phyloP scores from a whole-genome alignment of 2,888 invertebrate species.

The Parnassius smintheus region DNA sequence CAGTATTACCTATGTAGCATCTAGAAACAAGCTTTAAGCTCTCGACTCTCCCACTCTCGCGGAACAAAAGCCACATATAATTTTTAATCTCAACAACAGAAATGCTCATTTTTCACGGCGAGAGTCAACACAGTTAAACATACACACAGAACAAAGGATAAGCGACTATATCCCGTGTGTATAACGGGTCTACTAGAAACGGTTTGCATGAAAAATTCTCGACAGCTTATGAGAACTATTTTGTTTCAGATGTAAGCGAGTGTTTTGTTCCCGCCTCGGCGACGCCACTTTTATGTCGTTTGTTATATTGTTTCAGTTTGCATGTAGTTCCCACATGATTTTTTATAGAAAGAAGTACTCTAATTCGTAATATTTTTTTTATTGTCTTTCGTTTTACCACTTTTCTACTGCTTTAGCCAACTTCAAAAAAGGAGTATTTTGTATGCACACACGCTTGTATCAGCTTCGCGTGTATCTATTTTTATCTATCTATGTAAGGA shows the following conservation, averaged over 20 bases:
- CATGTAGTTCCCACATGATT: too few relatives aligned
- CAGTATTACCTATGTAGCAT: conserved; percentile 4
- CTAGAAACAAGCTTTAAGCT: conserved; percentile 1
- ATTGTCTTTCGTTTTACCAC: too few relatives aligned
- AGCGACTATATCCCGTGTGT: conserved; percentile 36
- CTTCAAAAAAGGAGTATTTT: too few relatives aligned
- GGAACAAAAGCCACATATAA: conserved; percentile 61
- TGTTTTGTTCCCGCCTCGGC: conserved; percentile 20
- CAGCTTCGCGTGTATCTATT: too few relatives aligned
- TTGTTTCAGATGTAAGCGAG: conserved; percentile 43
- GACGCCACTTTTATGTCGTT: conserved; percentile 26
- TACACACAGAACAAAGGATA: conserved; percentile 31
- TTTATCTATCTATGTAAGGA: too few relatives aligned
- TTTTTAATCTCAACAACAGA: conserved; percentile 74
- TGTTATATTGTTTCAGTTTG: conserved; percentile 21
- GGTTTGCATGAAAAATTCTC: conserved; percentile 46
- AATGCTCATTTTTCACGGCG: conserved; percentile 73
- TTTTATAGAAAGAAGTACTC: too few relatives aligned
- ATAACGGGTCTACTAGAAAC: conserved; percentile 34
- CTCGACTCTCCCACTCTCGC: conserved; percentile 14
- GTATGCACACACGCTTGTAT: too few relatives aligned
- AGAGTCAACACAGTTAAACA: conserved; percentile 31
- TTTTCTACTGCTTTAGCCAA: too few relatives aligned
- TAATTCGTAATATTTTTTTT: too few relatives aligned
- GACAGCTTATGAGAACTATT: conserved; percentile 62